Percentiles rank a stretch among this genome's conserved stretches.
Conservation (phyloP, 1,140 invertebrate genomes). For the Euwallacea fornicatus region DNA sequence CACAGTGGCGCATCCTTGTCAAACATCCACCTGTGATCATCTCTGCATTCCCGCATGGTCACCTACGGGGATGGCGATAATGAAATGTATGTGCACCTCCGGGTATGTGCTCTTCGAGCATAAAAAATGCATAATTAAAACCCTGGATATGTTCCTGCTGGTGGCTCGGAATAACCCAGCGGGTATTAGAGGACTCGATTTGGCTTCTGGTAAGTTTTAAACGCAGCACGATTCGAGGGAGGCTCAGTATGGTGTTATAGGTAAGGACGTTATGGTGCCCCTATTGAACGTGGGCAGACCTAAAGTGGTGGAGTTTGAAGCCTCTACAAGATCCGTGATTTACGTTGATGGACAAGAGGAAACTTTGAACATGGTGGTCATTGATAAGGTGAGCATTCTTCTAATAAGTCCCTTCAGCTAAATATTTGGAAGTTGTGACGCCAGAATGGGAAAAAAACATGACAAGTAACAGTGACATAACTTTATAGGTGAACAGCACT, state of each 20-base stretch:
- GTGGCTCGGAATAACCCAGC: conserved; percentile 65
- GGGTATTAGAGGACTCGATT: conserved; percentile 64
- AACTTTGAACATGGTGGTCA: conserved; percentile 42
- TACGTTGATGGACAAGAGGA: conserved; percentile 65
- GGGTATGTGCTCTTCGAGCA: conserved; percentile 64
- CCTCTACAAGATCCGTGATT: conserved; percentile 65
- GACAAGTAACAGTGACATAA: not conserved
- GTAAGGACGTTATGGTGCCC: conserved; percentile 57
- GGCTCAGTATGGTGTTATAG: not conserved
- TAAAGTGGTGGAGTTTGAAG: conserved; percentile 70
- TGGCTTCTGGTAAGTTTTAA: conserved; percentile 52
- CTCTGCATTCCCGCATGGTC: conserved; percentile 68
- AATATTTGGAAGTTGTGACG: not conserved
- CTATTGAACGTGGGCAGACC: conserved; percentile 62
- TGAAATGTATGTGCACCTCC: conserved; percentile 69
- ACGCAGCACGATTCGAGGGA: conserved; percentile 23
- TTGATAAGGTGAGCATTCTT: conserved; percentile 35
- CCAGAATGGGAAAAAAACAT: no score
- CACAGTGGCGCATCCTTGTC: conserved; percentile 71
- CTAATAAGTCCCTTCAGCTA: not conserved
- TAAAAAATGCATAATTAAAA: conserved; percentile 44
- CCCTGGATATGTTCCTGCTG: conserved; percentile 61
- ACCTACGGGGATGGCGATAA: conserved; percentile 54
- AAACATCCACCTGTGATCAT: conserved; percentile 70
- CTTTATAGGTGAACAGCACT: conserved; percentile 35